These are phyloP conservation scores for Hippocampus guttulatus DNA, from an alignment of 2,113 vertebrate genomes.

Conservation along the genomic window DNA sequence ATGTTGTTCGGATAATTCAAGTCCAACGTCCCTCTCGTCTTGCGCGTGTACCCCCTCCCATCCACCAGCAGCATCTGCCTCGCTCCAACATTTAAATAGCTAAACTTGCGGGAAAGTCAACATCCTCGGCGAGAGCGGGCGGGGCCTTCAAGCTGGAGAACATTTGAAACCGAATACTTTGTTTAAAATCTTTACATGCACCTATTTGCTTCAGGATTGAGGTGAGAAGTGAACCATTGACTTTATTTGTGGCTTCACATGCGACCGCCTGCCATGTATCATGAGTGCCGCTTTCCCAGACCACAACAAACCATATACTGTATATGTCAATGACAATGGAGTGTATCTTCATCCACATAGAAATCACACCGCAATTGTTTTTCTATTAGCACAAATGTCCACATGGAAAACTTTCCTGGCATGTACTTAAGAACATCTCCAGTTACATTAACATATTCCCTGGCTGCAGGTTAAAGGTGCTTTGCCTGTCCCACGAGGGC, in stretches of 20 bases:
- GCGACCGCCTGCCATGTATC: neutral
- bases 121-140: conserved; percentile 61
- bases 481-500: conserved; percentile 59
- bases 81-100: conserved; percentile 67
- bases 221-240: neutral
- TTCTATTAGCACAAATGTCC: conserved; percentile 49
- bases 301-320: neutral
- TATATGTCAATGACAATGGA: conserved; percentile 16
- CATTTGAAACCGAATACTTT: conserved; percentile 64
- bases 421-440: conserved; percentile 67
- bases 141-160: conserved; percentile 58
- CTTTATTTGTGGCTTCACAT: conserved; percentile 2
- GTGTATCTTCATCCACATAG: conserved; percentile 26
- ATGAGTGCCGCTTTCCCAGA: conserved; percentile 5
- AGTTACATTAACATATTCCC: conserved; percentile 68
- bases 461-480: conserved; percentile 57
- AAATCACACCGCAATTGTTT: conserved; percentile 32
- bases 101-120: conserved; percentile 68
- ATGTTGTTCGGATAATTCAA: conserved; percentile 34
- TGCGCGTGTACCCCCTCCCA: conserved; percentile 65
- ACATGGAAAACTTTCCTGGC: conserved; percentile 59
- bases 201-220: conserved; percentile 15
- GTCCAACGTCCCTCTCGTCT: conserved; percentile 64
- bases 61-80: conserved; percentile 57
- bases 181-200: conserved; percentile 44